phyloP scores from a whole-genome alignment of 2,888 invertebrate genomes.

The Lepidocyrtinus sp. region DNA sequence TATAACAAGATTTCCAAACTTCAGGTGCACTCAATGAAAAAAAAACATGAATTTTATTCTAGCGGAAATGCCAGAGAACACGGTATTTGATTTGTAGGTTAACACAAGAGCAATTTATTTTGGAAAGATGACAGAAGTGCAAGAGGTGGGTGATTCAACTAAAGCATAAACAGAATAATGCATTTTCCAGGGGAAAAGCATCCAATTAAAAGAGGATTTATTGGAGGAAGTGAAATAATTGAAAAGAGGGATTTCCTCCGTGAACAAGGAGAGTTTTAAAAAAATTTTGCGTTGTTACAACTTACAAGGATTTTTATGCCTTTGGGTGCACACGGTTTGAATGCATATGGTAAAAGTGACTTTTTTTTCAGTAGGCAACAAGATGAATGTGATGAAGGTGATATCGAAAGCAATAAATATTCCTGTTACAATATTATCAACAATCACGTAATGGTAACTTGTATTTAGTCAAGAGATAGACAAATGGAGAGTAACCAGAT shows the following conservation, averaged over 20 bases:
- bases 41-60: not conserved
- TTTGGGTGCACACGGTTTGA: not conserved
- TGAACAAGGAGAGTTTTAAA: not conserved
- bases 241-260: constrained; percentile 37
- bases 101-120: not conserved
- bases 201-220: constrained; percentile 62
- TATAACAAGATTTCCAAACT: not conserved
- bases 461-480: constrained; percentile 16
- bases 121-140: constrained; percentile 4
- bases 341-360: constrained; percentile 7
- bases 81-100: not conserved
- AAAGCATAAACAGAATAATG: constrained; percentile 10
- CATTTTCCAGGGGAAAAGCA: constrained; percentile 20
- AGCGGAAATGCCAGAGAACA: not conserved
- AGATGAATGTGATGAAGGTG: constrained; percentile 37
- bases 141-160: not conserved
- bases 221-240: constrained; percentile 48
- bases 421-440: constrained; percentile 19
- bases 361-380: constrained; percentile 11
- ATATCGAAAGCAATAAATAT: constrained; percentile 40
- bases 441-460: constrained; percentile 16
- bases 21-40: not conserved
- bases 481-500: constrained; percentile 16
- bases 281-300: not conserved
- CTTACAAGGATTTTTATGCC: not conserved